phyloP scores from a whole-genome alignment of 2,888 invertebrate genomes.

The Drosophila lutescens region DNA sequence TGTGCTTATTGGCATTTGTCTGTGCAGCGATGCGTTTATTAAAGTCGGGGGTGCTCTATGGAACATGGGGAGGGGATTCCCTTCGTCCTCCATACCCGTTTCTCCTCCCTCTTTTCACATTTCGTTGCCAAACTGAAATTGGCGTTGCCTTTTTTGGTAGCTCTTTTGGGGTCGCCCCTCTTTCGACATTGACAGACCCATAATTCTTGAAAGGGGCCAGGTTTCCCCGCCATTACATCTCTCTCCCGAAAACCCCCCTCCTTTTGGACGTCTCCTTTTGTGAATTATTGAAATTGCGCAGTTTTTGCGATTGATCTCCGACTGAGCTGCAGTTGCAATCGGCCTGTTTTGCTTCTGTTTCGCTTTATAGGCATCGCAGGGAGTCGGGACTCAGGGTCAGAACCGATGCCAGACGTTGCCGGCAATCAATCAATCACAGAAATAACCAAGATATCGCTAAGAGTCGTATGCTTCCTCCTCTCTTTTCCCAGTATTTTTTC shows the following conservation, averaged over 20 bases:
- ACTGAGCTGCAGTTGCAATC: constrained; percentile 24
- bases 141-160: constrained; percentile 68
- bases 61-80: constrained; percentile 10
- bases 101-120: constrained; percentile 2
- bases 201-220: constrained; percentile 34
- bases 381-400: constrained; percentile 34
- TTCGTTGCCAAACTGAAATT: constrained; percentile 56
- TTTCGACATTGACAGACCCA: constrained; percentile 40
- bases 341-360: constrained; percentile 30
- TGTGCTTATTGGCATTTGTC: constrained; percentile 56
- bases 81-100: neutral
- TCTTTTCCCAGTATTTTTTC: neutral
- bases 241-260: neutral
- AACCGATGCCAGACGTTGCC: constrained; percentile 47
- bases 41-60: constrained; percentile 58
- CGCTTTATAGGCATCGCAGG: constrained; percentile 24
- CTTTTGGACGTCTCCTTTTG: constrained; percentile 66
- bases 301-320: constrained; percentile 65
- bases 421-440: constrained; percentile 73
- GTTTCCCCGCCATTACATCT: constrained; percentile 9
- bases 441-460: constrained; percentile 60
- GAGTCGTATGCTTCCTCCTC: constrained; percentile 9
- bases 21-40: constrained; percentile 77
- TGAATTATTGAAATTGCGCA: constrained; percentile 78
- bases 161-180: constrained; percentile 53